A percentile compares a stretch with the other conserved stretches of the same genome.
Conservation (phyloP, 2,113 vertebrate species). For the Sylvietta virens region DNA sequence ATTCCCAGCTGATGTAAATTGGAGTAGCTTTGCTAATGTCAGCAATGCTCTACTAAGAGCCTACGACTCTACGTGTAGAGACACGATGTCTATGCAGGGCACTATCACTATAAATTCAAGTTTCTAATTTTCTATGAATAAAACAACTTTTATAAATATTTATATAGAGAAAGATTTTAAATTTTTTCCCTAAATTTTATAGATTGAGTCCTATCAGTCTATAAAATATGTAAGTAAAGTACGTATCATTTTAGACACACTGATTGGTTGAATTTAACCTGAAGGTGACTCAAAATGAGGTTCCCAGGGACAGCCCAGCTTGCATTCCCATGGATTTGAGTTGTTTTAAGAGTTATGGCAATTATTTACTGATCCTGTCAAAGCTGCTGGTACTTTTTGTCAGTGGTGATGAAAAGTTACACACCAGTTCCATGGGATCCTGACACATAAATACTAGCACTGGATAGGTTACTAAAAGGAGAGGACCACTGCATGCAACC, state of each 20-base stretch:
- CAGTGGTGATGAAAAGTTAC: not conserved
- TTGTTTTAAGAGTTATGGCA: not conserved
- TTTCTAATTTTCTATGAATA: conserved; percentile 20
- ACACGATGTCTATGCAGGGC: not conserved
- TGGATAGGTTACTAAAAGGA: not conserved
- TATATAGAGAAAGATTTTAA: conserved; percentile 4
- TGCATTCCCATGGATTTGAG: not conserved
- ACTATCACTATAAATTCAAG: not conserved
- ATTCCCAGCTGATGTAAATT: not conserved
- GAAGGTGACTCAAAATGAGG: not conserved
- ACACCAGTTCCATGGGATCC: not conserved
- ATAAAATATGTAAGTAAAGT: not conserved
- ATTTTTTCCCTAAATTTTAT: not conserved
- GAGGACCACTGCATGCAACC: not conserved
- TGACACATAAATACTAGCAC: not conserved
- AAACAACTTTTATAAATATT: conserved; percentile 21
- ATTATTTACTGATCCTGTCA: not conserved
- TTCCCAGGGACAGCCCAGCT: not conserved
- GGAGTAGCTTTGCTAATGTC: not conserved
- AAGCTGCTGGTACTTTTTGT: not conserved
- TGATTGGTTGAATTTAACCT: not conserved
- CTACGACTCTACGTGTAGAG: not conserved
- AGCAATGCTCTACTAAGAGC: not conserved
- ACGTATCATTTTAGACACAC: not conserved
- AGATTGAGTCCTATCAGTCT: not conserved